Conservation (phyloP, 1,140 invertebrate genomes). For the Lamellibrachia luymesi region DNA sequence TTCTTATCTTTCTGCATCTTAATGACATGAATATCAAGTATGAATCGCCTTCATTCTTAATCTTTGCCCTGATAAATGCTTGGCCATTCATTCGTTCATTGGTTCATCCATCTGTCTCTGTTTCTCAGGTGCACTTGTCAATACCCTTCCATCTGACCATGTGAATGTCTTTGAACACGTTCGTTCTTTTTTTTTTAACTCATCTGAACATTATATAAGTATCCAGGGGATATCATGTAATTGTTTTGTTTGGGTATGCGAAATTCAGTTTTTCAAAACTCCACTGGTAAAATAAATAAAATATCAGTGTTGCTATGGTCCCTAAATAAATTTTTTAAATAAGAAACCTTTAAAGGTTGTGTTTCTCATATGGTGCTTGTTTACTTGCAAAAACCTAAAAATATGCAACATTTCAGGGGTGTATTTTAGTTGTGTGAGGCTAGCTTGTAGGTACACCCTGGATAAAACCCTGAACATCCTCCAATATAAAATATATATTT, state of each 20-base stretch:
- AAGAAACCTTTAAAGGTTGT: no score
- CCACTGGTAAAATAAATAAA: no score
- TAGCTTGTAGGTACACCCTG: no score
- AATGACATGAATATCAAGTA: neutral
- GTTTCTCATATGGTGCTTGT: neutral
- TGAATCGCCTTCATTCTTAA: constrained; percentile 1
- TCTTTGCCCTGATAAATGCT: neutral
- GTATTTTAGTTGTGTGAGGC: no score
- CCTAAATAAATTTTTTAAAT: no score
- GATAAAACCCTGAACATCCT: no score
- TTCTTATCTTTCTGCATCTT: neutral
- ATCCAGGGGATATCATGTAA: neutral
- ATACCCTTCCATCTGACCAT: neutral
- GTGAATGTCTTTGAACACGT: neutral
- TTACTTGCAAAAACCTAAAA: neutral
- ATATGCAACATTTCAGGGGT: no score
- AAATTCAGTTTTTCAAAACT: no score
- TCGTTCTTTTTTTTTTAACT: neutral
- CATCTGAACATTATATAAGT: neutral
- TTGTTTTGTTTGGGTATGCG: neutral
- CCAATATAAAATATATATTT: no score
- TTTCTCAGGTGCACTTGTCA: neutral
- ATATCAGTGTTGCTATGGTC: no score
- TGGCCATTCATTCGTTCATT: neutral
- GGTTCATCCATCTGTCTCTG: neutral